These are phyloP conservation scores for Muntiacus muntjak DNA, from an alignment of 2,113 vertebrate genomes.

Conservation along the genomic window DNA sequence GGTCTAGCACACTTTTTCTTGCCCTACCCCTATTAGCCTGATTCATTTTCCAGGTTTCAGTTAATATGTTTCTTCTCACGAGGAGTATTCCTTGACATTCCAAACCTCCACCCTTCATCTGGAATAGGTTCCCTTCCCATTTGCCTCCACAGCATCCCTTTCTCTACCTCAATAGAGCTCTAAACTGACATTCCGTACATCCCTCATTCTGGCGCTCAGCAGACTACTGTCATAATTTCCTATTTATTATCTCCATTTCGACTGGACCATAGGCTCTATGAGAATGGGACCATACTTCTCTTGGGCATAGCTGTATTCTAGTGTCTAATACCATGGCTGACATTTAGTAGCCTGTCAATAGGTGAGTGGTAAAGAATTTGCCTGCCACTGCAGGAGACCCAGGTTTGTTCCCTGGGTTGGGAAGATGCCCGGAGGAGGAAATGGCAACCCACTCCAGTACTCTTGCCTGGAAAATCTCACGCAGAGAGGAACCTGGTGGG, in stretches of 20 bases:
- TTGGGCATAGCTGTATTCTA: neutral
- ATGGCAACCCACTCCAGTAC: neutral
- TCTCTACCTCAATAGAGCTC: neutral
- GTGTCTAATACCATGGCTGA: neutral
- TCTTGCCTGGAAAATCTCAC: neutral
- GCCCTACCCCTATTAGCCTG: neutral
- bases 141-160: neutral
- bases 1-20: neutral
- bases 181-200: neutral
- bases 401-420: neutral
- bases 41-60: neutral
- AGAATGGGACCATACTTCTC: neutral
- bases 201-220: neutral
- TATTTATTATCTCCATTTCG: neutral
- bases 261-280: neutral
- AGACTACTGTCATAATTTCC: neutral
- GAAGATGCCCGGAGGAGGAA: neutral
- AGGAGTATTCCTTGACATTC: neutral
- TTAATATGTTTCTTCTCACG: neutral
- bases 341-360: neutral
- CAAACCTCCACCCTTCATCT: neutral
- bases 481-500: neutral
- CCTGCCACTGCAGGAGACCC: neutral
- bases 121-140: neutral
- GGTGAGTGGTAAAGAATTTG: neutral